These are phyloP conservation scores for Takifugu ocellatus DNA, from an alignment of 2,797 vertebrate genomes.

Conservation along the genomic window DNA sequence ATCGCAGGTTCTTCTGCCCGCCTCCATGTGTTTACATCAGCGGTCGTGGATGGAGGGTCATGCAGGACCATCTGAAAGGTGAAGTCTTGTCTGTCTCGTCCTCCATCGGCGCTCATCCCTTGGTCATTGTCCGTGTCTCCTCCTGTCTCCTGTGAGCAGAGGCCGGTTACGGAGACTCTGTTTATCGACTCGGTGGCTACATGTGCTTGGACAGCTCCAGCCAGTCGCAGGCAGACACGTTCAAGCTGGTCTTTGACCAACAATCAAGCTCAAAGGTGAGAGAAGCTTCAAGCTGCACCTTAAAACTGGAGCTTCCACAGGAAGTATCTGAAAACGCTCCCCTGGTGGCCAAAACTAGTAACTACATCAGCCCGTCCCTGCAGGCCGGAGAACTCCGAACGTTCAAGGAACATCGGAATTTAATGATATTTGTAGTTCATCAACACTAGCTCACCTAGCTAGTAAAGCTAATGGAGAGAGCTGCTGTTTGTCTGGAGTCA, in stretches of 20 bases:
- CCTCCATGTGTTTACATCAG: slow-evolving; percentile 92
- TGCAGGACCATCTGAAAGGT: slow-evolving; percentile 85
- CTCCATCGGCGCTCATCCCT: not conserved
- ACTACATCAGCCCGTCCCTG: no score
- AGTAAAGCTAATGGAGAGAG: no score
- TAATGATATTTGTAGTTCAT: no score
- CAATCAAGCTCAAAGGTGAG: slow-evolving; percentile 82
- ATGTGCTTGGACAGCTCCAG: slow-evolving; percentile 88
- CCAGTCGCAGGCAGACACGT: slow-evolving; percentile 79
- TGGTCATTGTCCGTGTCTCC: no score
- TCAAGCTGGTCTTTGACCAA: slow-evolving; percentile 89
- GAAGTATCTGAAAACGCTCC: no score
- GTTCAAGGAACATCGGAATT: no score
- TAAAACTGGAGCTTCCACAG: no score
- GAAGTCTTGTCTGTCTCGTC: not conserved
- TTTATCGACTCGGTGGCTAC: slow-evolving; percentile 80
- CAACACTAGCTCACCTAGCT: no score
- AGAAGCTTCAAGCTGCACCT: no score
- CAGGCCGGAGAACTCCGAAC: no score
- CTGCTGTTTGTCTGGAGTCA: no score
- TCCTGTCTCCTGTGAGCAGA: slow-evolving; percentile 46
- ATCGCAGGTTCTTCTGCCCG: slow-evolving; percentile 85
- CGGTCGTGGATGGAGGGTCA: slow-evolving; percentile 85
- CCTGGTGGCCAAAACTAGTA: no score
- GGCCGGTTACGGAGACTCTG: slow-evolving; percentile 69